Evolutionary conservation across 2,113 vertebrate genomes (phyloP), one percentile per base, ranked within the genome.

Genomic region (Electrona antarctica): DNA sequence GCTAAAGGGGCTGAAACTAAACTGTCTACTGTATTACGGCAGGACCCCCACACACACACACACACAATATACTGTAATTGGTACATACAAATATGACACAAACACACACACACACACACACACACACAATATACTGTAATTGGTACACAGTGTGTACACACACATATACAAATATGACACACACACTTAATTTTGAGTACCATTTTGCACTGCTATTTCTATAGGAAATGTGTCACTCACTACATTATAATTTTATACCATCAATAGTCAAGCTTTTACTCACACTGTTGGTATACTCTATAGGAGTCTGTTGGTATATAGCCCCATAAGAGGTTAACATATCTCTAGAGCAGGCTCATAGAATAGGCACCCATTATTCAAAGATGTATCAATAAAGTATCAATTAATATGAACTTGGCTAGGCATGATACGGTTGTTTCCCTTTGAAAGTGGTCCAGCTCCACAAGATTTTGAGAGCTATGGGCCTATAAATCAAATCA

Each of bases 241-340:
- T 47, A 49, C 11, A 64, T 78, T 55, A 58, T 71, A 84, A 79
- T 72, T 70, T 81, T 79, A 67, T 69, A 76, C 70, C 61, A 71
- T 65, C 49, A 29, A 57, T 29, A 3, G 21, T 7, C 7, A 52
- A 12, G 13, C 45, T 41, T 41, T n/a, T 54, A 13, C 13, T 54
- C 12, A 54, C 4, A 54, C n/a, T 3, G 52, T 13, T 13, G 52
- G 52, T 12, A 54, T 7, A 54, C 21, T 6, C 45, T 45, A 45
- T 13, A 60, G 21, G 60, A 46, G n/a, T 15, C 5, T 58, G 15
- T 28, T 58, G 28, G 29, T 10, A 7, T 29, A 29, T 29, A 54
- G 11, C 12, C 51, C 11, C 11, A n/a, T 54, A 12, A 13, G 51
- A 54, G 13, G 51, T 41, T 41, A 41, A 4, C 33, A 41, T 13